Evolutionary conservation across 2,113 vertebrate genomes (phyloP).

Genomic region (Chrysemys picta): DNA sequence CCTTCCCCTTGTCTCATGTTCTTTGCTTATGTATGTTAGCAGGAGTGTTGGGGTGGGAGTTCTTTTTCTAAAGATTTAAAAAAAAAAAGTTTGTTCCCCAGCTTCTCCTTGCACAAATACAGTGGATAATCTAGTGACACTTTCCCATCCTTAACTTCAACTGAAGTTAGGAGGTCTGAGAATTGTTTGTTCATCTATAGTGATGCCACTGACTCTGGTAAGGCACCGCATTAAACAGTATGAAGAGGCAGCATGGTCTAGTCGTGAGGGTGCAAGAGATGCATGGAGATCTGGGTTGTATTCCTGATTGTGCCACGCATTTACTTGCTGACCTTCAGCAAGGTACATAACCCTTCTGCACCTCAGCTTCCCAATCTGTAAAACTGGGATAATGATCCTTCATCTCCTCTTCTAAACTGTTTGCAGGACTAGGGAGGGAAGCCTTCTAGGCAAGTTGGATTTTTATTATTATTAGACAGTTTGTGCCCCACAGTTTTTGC

Average conservation of each 20-base stretch:
- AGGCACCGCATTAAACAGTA: neutral
- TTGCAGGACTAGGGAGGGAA: neutral
- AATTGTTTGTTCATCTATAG: neutral
- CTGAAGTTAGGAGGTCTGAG: neutral
- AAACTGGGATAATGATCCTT: neutral
- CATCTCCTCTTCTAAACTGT: too few species aligned
- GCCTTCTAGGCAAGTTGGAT: neutral
- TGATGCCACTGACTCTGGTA: accelerated
- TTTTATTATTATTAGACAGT: neutral
- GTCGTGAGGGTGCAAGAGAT: neutral
- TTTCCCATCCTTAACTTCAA: neutral
- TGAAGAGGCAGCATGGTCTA: neutral
- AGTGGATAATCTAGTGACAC: neutral
- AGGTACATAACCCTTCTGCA: neutral
- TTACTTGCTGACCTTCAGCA: neutral
- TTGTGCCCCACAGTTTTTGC: neutral
- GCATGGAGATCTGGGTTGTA: neutral
- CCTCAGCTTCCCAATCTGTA: accelerated
- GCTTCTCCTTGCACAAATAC: neutral
- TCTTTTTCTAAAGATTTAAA: neutral
- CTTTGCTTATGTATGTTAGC: neutral
- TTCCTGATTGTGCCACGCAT: neutral
- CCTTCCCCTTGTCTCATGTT: neutral
- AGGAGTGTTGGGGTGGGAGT: neutral
- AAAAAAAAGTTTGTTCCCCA: neutral